Evolutionary conservation across 1,140 invertebrate genomes (phyloP), one percentile per base, ranked within the genome.

Genomic region (Pararge aegeria): DNA sequence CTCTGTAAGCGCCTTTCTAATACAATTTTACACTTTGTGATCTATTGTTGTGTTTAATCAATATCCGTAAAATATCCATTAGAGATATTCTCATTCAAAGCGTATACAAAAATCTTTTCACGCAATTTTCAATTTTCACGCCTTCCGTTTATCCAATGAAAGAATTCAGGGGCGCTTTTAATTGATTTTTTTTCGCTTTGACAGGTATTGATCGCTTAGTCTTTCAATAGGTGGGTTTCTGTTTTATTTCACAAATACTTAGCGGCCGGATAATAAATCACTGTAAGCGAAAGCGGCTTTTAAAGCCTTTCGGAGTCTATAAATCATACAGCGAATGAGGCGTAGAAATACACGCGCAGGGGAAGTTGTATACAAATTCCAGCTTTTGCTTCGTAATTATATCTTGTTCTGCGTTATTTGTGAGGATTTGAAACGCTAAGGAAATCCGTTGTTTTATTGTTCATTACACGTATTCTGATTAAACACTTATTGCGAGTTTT

Each of bases 111-210:
- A 79, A 74, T 74, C 74, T 77, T 79, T 83, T 83, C 73, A 78
- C 65, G 78, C 71, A 75, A 76, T 80, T 83, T 82, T 78, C 74
- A 77, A 79, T 84, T 75, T 74, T 78, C 72, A 73, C 68, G 73
- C 80, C 72, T 83, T 75, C 76, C 80, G 76, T 82, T 83, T 82
- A 80, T 73, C 66, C 74, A 76, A 73, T 83, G 70, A 78, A 83
- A 78, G 80, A 82, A 84, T 77, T 76, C 64, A 66, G 24, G 57
- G 62, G 57, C 55, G 63, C 56, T 74, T 83, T 82, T 84, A 83
- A 84, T 84, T 87, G 79, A 83, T 80, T 84, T 86, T 81, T 71
- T 83, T 80, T 72, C 72, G 56, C 74, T 78, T 82, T 82, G 78
- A 83, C 77, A 80, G 82, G 71, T 83, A 87, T 87, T 83, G 83